These are phyloP conservation scores for Frankliniella fusca DNA, from an alignment of 2,888 invertebrate species.

Conservation along the genomic window DNA sequence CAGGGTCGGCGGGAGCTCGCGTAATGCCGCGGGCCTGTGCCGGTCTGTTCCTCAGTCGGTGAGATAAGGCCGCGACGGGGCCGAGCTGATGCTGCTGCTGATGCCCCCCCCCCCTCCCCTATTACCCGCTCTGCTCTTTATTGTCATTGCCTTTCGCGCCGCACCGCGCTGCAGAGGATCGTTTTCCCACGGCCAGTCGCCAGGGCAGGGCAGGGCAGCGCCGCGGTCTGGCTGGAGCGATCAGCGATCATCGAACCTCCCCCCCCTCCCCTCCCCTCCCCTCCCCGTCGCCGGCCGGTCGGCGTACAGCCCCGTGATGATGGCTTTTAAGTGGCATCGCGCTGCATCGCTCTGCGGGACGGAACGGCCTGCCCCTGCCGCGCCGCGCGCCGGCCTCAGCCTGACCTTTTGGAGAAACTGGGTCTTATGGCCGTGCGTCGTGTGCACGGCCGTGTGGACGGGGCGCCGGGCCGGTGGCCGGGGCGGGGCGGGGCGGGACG, in stretches of 20 bases:
- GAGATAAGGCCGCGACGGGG: too few relatives aligned
- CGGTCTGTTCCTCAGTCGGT: too few relatives aligned
- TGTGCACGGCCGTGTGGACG: background rate
- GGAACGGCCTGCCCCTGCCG: background rate
- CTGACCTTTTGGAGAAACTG: conserved; percentile 17
- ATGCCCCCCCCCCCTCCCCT: too few relatives aligned
- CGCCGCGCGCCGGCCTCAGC: background rate
- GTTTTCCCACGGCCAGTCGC: background rate
- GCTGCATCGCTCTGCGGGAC: background rate
- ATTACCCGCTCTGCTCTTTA: background rate
- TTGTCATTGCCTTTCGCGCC: background rate
- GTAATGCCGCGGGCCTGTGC: too few relatives aligned
- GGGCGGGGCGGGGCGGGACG: too few relatives aligned
- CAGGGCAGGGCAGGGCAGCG: too few relatives aligned
- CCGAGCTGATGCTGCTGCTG: too few relatives aligned
- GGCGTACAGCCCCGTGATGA: background rate
- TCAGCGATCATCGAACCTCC: background rate
- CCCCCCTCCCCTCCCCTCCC: background rate
- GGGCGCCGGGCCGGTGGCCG: too few relatives aligned
- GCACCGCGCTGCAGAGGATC: too few relatives aligned
- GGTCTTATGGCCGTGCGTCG: background rate
- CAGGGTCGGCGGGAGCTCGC: too few relatives aligned
- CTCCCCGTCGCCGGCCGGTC: background rate
- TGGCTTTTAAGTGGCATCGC: conserved; percentile 9
- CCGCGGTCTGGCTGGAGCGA: background rate